Evolutionary conservation across 2,113 vertebrate species (phyloP).

Genomic region (Oncorhynchus clarkii): DNA sequence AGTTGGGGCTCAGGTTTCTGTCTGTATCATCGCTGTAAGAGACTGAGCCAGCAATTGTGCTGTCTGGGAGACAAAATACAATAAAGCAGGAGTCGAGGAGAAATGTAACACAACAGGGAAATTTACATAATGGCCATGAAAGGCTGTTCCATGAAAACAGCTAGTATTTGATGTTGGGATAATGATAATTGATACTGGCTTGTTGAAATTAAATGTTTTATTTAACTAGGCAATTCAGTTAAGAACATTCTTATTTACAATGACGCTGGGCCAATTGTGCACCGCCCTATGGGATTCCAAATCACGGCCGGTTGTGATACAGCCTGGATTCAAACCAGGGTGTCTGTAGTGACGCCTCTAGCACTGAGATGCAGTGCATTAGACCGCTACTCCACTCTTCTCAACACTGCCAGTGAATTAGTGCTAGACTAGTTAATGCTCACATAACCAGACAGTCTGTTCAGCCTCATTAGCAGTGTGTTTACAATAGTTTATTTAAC

Average conservation of each 20-base stretch:
- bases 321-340: no score
- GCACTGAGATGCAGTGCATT: no score
- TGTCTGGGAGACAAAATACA: background rate
- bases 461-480: background rate
- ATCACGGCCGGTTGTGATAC: no score
- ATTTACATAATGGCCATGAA: background rate
- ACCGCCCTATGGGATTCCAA: no score
- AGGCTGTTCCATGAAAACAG: background rate
- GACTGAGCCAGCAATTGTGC: constrained; percentile 8
- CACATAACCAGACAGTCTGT: background rate
- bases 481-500: background rate
- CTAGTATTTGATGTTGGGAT: background rate
- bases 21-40: background rate
- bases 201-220: background rate
- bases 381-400: background rate
- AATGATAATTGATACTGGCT: background rate
- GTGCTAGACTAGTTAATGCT: background rate
- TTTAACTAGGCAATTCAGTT: no score
- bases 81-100: background rate
- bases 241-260: no score
- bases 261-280: no score
- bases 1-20: constrained; percentile 8
- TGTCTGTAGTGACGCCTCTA: no score
- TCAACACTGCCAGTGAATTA: background rate
- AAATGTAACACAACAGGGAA: background rate